These are phyloP conservation scores for Hyperoplus immaculatus DNA, from an alignment of 2,797 vertebrate species.

Conservation along the genomic window DNA sequence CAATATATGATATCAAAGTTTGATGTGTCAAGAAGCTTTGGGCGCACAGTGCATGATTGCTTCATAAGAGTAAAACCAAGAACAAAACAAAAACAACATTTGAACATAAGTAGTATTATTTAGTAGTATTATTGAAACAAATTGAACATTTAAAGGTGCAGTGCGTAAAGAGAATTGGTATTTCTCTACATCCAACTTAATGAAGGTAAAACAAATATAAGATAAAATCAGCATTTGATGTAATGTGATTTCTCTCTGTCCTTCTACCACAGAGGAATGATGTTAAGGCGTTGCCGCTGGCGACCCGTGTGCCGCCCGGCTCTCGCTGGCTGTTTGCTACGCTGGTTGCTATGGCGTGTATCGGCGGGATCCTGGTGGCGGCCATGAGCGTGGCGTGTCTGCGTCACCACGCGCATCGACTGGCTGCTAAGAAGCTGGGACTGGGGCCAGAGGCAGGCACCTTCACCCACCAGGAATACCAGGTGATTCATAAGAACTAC, in stretches of 20 bases:
- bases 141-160: no score
- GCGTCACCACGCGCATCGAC: constrained; percentile 89
- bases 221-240: background rate
- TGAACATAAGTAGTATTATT: no score
- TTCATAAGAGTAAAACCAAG: no score
- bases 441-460: constrained; percentile 92
- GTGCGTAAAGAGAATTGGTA: no score
- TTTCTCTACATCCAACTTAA: no score
- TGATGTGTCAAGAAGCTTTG: no score
- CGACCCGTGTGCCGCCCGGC: constrained; percentile 77
- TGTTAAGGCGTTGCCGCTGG: constrained; percentile 78
- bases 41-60: no score
- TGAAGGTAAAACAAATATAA: no score
- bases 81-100: no score
- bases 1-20: no score
- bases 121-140: no score
- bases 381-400: constrained; percentile 88
- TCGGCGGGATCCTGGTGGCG: constrained; percentile 89
- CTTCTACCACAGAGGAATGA: constrained; percentile 82
- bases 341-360: constrained; percentile 90
- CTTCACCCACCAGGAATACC: constrained; percentile 94
- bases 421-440: constrained; percentile 91
- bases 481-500: constrained; percentile 81
- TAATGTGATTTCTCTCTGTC: background rate
- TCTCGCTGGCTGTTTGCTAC: constrained; percentile 90